Evolutionary conservation across 2,797 vertebrate genomes (phyloP).

Genomic region (Sphaeramia orbicularis): DNA sequence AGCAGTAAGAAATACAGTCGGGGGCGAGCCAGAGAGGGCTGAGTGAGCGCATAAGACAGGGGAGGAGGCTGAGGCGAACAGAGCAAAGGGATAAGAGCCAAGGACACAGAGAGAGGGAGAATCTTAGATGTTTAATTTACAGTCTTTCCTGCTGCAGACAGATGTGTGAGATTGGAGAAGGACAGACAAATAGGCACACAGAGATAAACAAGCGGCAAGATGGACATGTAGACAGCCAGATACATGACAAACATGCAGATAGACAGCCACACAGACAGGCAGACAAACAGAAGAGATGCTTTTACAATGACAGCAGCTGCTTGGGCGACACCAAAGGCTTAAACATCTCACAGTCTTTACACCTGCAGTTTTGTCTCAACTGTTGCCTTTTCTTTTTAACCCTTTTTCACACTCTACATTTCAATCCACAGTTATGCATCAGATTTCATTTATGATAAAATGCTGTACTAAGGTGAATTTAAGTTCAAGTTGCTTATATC

Average conservation of each 20-base stretch:
- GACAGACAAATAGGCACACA: slow-evolving; percentile 20
- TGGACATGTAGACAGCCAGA: slow-evolving; percentile 37
- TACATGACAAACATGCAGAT: slow-evolving; percentile 32
- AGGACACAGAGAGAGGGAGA: slow-evolving; percentile 47
- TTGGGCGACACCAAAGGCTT: slow-evolving; percentile 42
- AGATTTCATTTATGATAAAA: slow-evolving; percentile 58
- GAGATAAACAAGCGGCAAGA: slow-evolving; percentile 39
- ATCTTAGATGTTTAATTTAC: slow-evolving; percentile 71
- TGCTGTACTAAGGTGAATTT: slow-evolving; percentile 25
- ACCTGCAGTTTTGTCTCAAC: slow-evolving; percentile 42
- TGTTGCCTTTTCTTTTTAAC: slow-evolving; percentile 25
- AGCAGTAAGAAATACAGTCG: slow-evolving; percentile 62
- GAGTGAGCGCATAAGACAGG: slow-evolving; percentile 48
- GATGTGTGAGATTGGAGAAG: slow-evolving; percentile 43
- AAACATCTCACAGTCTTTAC: slow-evolving; percentile 41
- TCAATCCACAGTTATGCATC: slow-evolving; percentile 49
- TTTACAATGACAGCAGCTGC: slow-evolving; percentile 34
- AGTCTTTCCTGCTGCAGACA: slow-evolving; percentile 42
- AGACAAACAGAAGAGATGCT: slow-evolving; percentile 35
- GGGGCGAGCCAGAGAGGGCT: slow-evolving; percentile 58
- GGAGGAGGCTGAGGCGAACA: slow-evolving; percentile 50
- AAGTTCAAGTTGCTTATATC: slow-evolving; percentile 26
- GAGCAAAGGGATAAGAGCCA: slow-evolving; percentile 61
- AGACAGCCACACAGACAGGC: slow-evolving; percentile 36
- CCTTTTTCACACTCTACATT: slow-evolving; percentile 31